Evolutionary conservation across 2,888 invertebrate species (phyloP).

Genomic region (Pilophorus perplexus): DNA sequence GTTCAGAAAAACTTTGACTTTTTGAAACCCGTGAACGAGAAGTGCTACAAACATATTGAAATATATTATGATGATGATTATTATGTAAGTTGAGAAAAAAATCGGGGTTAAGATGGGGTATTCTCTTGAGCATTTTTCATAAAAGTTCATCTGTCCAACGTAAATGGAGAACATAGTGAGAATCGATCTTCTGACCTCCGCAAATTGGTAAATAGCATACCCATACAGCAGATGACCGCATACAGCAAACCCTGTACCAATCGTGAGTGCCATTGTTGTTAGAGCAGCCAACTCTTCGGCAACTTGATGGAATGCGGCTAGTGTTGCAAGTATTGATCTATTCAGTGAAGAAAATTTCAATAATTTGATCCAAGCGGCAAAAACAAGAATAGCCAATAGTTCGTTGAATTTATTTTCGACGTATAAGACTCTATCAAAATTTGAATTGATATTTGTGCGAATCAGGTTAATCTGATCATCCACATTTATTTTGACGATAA

Average conservation of each 20-base stretch:
- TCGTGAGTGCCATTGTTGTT: not conserved
- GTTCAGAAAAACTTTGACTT: not conserved
- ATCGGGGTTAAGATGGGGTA: conserved; percentile 16
- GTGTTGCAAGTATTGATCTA: not conserved
- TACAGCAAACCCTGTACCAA: conserved; percentile 12
- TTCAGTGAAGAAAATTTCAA: conserved; percentile 12
- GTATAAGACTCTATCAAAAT: too few relatives aligned
- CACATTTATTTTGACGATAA: not conserved
- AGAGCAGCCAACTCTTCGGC: not conserved
- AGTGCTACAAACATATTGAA: conserved; percentile 1
- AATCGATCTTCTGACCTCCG: not conserved
- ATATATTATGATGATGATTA: not conserved
- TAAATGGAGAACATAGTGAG: not conserved
- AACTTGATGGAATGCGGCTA: not conserved
- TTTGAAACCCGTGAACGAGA: conserved; percentile 20
- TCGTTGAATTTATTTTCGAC: too few relatives aligned
- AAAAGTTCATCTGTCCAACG: not conserved
- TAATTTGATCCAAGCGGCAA: not conserved
- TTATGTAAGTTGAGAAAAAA: conserved; percentile 8
- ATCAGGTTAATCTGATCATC: not conserved
- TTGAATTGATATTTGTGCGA: too few relatives aligned
- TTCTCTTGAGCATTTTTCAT: not conserved
- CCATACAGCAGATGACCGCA: not conserved
- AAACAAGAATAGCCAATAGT: too few relatives aligned
- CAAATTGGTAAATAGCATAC: not conserved